Evolutionary conservation across 2,797 vertebrate genomes (phyloP), one percentile per base, ranked within the genome.

Genomic region (Rousettus madagascariensis): DNA sequence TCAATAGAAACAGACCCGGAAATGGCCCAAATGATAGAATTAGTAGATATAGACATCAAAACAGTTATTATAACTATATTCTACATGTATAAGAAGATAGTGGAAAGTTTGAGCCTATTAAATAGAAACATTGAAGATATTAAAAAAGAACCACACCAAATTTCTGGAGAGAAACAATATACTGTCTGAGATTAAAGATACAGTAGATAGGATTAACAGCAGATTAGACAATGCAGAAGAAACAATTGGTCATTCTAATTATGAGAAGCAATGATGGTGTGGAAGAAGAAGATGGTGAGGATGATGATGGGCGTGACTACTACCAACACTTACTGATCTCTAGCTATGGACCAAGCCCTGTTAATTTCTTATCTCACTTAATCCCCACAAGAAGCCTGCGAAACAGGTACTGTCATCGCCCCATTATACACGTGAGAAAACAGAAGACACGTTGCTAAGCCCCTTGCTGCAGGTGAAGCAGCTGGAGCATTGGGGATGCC

Each of bases 381-480:
- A 8, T 49, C 11, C 38, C 57, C 20, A 22, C 1, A 0, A 4
- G 28, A 51, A 30, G 43, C 12, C 41, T 63, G 1, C 17, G 28
- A 72, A 20, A 26, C 5, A 12, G n/a, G 2, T 8, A 0, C 24
- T 36, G 0, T 33, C 33, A 30, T 65, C 22, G 49, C 12, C 53
- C 22, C 41, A 2, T 77, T 22, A 17, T 46, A 61, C 16, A 3
- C 0, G 0, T 0, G 7, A 82, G 20, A 20, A 69, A 53, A 33
- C 1, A 17, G 3, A 71, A n/a, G 66, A 26, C 15, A 0, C 0
- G 0, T 41, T 30, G 49, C 7, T 19, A 2, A 80, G 24, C 6
- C 3, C 6, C 63, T 15, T 7, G 12, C 22, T 68, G 38, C 59
- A 4, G 1, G 7, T 0, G 36, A 61, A 83, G 41, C 36, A 5